These are phyloP conservation scores for Halcyon malimbica DNA, from an alignment of 2,113 vertebrate species.

Conservation along the genomic window DNA sequence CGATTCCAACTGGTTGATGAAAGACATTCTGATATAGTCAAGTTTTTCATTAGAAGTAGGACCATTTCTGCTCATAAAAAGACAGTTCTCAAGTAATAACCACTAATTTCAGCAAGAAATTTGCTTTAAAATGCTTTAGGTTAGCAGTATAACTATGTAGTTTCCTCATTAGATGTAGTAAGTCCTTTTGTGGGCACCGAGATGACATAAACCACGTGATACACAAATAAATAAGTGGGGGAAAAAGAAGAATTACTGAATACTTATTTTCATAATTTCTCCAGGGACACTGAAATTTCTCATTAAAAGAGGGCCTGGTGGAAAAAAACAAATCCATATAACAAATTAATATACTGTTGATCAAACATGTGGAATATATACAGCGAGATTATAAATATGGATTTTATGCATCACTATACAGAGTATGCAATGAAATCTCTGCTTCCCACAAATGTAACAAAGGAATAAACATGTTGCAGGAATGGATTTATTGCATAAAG, in stretches of 20 bases:
- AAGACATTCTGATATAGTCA: neutral
- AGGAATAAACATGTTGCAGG: conserved; percentile 24
- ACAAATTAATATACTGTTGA: conserved; percentile 6
- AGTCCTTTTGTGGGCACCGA: neutral
- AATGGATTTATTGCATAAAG: conserved; percentile 28
- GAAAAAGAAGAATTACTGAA: neutral
- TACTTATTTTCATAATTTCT: neutral
- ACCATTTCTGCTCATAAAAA: neutral
- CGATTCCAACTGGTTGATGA: neutral
- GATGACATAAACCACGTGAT: neutral
- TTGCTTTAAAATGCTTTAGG: neutral
- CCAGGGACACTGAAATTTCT: neutral
- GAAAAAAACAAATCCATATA: conserved; percentile 14
- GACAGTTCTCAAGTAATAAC: neutral
- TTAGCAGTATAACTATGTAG: neutral
- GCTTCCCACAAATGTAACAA: conserved; percentile 13
- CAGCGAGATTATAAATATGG: neutral
- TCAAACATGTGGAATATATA: conserved; percentile 2
- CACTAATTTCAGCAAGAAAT: neutral
- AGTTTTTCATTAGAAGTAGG: neutral
- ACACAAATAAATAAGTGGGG: neutral
- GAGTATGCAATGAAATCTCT: neutral
- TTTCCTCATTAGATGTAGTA: neutral
- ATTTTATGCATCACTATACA: neutral
- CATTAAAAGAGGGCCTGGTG: neutral